Evolutionary conservation across 2,888 invertebrate species (phyloP).

Genomic region (Flexamia atlantica): DNA sequence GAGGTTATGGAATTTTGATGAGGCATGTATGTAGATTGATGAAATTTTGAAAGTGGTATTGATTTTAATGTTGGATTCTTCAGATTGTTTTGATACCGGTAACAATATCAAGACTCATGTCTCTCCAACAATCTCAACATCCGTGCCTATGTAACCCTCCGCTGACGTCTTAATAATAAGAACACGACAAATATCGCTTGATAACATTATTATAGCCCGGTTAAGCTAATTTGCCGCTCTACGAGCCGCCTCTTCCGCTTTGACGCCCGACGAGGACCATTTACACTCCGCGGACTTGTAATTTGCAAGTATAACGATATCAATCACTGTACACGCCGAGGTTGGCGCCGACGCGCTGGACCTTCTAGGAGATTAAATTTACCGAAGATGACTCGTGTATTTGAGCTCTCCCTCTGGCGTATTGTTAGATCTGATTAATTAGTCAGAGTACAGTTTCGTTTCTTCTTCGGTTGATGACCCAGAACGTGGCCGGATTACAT

Average conservation of each 20-base stretch:
- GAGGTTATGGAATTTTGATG: no score
- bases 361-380: background rate
- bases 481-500: background rate
- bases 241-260: conserved; percentile 12
- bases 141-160: no score
- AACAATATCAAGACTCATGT: no score
- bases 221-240: conserved; percentile 1
- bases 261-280: background rate
- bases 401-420: background rate
- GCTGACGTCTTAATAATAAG: background rate
- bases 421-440: background rate
- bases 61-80: no score
- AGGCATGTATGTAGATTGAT: no score
- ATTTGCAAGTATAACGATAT: conserved; percentile 45
- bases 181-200: conserved; percentile 12
- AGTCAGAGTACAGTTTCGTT: background rate
- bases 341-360: conserved; percentile 8
- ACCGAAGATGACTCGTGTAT: conserved; percentile 30
- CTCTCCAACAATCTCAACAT: no score
- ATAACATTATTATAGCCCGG: conserved; percentile 26
- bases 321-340: background rate
- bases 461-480: conserved; percentile 17
- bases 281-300: conserved; percentile 10
- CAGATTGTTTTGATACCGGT: no score
- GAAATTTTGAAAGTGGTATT: no score